Base-by-base conservation (phyloP, 2,113 vertebrate species). In the Maccullochella peelii region DNA sequence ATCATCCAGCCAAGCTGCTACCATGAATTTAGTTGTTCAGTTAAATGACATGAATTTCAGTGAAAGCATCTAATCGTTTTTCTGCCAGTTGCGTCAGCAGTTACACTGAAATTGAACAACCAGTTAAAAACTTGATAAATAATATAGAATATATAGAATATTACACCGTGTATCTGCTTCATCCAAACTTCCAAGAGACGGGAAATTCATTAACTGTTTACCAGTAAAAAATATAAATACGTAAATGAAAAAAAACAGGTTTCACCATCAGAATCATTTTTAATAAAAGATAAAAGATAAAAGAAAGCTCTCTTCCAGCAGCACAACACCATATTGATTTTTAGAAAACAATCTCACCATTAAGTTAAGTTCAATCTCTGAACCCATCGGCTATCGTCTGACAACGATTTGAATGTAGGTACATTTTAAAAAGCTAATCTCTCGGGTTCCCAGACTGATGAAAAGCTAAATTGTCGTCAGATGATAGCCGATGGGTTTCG, bases 1-100 rank as follows among this genome's bases (percentile, higher is more conserved):
- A 61, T 23, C 69, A 36, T 93, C 91, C 93, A 94, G 88, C 66
- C 91, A 94, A 94, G 88, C 92, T 93, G 92, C 92, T 80, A 67
- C 72, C 83, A 77, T 42, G 42, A 86, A 82, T 88, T 69, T 70
- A 82, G 63, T 69, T 68, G 80, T 80, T 83, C 83, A 23, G 74
- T 71, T 80, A 83, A 85, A 86, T 61, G 72, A 86, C 82, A 76
- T 7, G 55, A 83, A 79, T 76, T 73, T 86, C 54, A 54, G 30
- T 30, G 58, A 82, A 82, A 69, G 58, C 23, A 40, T 80, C 8
- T 62, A 66, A 65, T 78, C 36, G 16, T 42, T 73, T 67, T 54
- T 42, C 27, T 62, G 47, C 58, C 81, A 52, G 50, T 85, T 80
- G 80, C 76, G 71, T 89, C 68, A 63, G 40, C 69, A 68, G 58